Evolutionary conservation across 1,140 invertebrate genomes (phyloP), one percentile per base, ranked within the genome.

Genomic region (Ooceraea biroi): DNA sequence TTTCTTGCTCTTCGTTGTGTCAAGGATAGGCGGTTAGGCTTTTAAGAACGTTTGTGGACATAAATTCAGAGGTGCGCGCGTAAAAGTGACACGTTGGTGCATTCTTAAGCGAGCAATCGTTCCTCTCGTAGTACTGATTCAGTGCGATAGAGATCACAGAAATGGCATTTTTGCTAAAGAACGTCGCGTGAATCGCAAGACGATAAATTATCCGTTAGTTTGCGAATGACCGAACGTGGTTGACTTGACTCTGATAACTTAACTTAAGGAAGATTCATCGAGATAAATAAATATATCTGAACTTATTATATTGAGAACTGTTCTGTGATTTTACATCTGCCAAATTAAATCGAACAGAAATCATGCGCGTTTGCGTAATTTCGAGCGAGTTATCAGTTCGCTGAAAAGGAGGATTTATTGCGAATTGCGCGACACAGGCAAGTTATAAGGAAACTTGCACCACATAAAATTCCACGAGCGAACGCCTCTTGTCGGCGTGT

Each of bases 371-470:
- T 89, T 85, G 55, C 76, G 72, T 55, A 89, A 89, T 25, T 52
- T n/a, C 66, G 71, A 83, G 50, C 72, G 52, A 83, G 57, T 89
- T 89, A 63, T 50, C 83, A 61, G 46, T 44, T 36, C 17, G 41
- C 36, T 19, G n/a, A 22, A n/a, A n/a, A 82, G 58, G 48, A 83
- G 61, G 83, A 88, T 78, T 72, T 72, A 14, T 83, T 66, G 22
- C 30, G 52, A 46, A 85, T 82, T 72, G 2, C 36, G 10, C 41
- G 44, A 12, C 30, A 14, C 30, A 65, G 65, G 17, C 19, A 19
- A 44, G 60, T 82, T 88, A 84, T 77, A 86, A 88, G 87, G 82
- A 89, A 89, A 86, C 76, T 82, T 89, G 88, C 25, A 58, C 48
- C 58, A 73, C 52, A 61, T 19, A 57, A 46, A 85, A 74, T 86